Evolutionary conservation across 2,888 invertebrate species (phyloP).

Genomic region (Volucella inanis): DNA sequence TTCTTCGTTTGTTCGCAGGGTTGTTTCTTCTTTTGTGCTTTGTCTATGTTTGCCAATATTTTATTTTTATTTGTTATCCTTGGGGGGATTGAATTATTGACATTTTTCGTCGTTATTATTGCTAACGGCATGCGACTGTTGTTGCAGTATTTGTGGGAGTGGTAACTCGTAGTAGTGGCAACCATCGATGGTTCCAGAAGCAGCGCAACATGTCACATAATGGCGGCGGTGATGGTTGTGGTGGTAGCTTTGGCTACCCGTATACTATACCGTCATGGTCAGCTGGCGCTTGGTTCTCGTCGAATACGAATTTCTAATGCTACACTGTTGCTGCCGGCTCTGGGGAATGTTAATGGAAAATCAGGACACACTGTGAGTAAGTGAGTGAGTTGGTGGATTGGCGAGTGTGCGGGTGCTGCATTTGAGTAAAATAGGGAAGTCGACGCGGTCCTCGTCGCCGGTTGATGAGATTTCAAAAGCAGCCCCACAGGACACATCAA

Average conservation of each 20-base stretch:
- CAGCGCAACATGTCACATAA: constrained; percentile 58
- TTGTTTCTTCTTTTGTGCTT: constrained; percentile 50
- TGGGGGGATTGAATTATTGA: constrained; percentile 66
- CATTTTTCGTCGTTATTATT: constrained; percentile 72
- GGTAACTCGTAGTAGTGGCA: constrained; percentile 7
- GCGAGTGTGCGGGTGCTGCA: constrained; percentile 6
- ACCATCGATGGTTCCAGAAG: constrained; percentile 43
- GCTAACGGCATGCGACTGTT: constrained; percentile 65
- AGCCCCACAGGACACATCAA: constrained; percentile 71
- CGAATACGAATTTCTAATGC: constrained; percentile 53
- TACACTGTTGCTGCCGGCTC: constrained; percentile 49
- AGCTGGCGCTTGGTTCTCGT: constrained; percentile 30
- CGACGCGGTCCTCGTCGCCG: constrained; percentile 33
- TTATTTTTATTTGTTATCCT: constrained; percentile 72
- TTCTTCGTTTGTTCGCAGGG: constrained; percentile 10
- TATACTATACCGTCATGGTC: constrained; percentile 12
- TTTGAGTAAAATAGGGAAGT: background rate
- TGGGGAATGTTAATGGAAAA: constrained; percentile 61
- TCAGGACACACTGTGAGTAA: constrained; percentile 41
- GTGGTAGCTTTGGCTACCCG: background rate
- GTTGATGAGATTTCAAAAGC: constrained; percentile 70
- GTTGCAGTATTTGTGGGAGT: constrained; percentile 45
- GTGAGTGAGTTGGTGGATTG: too few relatives aligned
- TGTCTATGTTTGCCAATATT: constrained; percentile 70
- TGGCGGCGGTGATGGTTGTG: constrained; percentile 36